Base-by-base conservation (phyloP, 1,140 invertebrate genomes). In the Chironomus tepperi region DNA sequence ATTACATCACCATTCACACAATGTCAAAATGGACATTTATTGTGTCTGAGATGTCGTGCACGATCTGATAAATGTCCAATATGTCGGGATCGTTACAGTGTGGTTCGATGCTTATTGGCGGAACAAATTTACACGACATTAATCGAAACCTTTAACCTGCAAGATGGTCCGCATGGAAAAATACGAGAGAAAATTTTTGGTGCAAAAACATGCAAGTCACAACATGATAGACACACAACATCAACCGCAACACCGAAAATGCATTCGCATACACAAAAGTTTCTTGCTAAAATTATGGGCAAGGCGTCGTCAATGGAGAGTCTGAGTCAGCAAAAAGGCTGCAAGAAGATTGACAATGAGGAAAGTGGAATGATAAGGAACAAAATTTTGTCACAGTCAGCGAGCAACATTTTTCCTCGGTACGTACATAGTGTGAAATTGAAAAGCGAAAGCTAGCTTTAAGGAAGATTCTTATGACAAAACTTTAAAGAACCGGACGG, bases 21-120 rank as follows among this genome's bases (percentile, higher is more conserved):
- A 78, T 90, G 89, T 77, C 86, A 88, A 57, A 88, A 89, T 75
- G 89, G 88, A 8, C 89, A 90, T 76, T 82, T 89, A 16, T 81
- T 89, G 3, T 90, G 89, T 77, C 83, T 86, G 6, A 81, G 84
- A 57, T 89, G 89, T 77, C 84, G 88, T 73, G 79, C 84, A 7
- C 86, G 86, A 76, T 84, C 87, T 2, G 82, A 85, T 74, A 84
- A 83, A 70, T 90, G 88, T 79, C 88, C 88, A 0, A 83, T 89
- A 7, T 90, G 88, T 75, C 82, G 88, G 57, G 84, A 86, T 6
- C 81, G 77, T 73, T 82, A 79, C 64, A 80, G 79, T 42, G 78
- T 78, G 15, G 76, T 77, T n/a, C 78, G 78, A 8, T 79, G 79
- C 0, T 75, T 78, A 21, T 77, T 81, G 73, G 81, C 80, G 18